Conservation (phyloP, 2,888 invertebrate genomes). For the Trachelus iudaicus region DNA sequence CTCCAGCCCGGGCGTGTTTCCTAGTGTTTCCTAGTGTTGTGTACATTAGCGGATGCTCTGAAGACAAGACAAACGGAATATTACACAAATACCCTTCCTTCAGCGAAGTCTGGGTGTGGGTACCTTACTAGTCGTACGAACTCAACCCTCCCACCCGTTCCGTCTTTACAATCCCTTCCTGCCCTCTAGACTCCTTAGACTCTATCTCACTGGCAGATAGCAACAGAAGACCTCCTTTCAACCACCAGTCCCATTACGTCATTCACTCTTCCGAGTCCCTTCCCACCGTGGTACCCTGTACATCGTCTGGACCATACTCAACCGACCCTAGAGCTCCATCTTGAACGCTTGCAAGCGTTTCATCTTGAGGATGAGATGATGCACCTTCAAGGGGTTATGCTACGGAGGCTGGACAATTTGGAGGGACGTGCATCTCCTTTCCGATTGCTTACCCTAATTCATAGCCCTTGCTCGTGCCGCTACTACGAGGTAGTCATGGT, state of each 20-base stretch:
- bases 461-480: constrained; percentile 37
- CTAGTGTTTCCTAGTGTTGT: constrained; percentile 54
- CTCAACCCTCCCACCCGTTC: constrained; percentile 30
- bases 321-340: constrained; percentile 46
- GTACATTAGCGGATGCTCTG: constrained; percentile 65
- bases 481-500: constrained; percentile 37
- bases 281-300: constrained; percentile 7
- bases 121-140: constrained; percentile 12
- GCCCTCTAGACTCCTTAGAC: constrained; percentile 24
- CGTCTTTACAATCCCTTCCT: constrained; percentile 20
- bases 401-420: constrained; percentile 59
- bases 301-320: constrained; percentile 17
- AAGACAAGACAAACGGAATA: constrained; percentile 67
- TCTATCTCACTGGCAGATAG: constrained; percentile 2
- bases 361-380: constrained; percentile 47
- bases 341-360: constrained; percentile 54
- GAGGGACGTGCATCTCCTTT: constrained; percentile 47
- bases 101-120: constrained; percentile 12
- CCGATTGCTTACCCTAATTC: constrained; percentile 64
- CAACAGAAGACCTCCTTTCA: constrained; percentile 16
- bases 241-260: constrained; percentile 30
- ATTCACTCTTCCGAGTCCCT: not conserved
- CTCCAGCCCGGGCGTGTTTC: constrained; percentile 18
- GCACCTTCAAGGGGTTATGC: constrained; percentile 51
- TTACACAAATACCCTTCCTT: constrained; percentile 63